Conservation (phyloP, 2,797 vertebrate species). For the Etheostoma nigrum region DNA sequence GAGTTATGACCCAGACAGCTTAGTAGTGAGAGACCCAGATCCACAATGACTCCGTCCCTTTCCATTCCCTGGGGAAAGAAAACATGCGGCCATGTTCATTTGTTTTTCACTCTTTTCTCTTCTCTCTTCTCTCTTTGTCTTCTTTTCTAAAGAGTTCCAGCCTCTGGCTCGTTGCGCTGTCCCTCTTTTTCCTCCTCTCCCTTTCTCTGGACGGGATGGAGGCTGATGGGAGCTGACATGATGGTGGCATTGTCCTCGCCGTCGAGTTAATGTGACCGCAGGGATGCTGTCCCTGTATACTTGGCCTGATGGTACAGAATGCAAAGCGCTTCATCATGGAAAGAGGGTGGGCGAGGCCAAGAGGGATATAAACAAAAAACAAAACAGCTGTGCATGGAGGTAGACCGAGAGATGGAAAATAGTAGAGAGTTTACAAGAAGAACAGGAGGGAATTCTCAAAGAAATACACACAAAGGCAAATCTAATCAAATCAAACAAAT, state of each 20-base stretch:
- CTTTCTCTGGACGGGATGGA: constrained; percentile 60
- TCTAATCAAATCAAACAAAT: background rate
- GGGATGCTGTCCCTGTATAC: constrained; percentile 66
- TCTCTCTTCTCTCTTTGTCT: constrained; percentile 63
- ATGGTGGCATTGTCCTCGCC: constrained; percentile 79
- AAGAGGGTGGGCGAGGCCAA: constrained; percentile 30
- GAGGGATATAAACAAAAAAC: constrained; percentile 19
- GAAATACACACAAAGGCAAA: constrained; percentile 15
- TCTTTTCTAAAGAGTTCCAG: constrained; percentile 66
- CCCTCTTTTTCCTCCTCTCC: constrained; percentile 34
- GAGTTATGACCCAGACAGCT: constrained; percentile 65
- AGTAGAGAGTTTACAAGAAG: constrained; percentile 31
- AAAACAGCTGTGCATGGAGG: constrained; percentile 44
- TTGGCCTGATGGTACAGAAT: constrained; percentile 66
- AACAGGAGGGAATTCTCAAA: constrained; percentile 23
- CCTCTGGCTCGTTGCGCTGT: constrained; percentile 59
- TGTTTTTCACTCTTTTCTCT: constrained; percentile 62
- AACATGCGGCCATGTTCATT: constrained; percentile 50
- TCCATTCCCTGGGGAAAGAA: constrained; percentile 58
- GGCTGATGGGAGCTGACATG: constrained; percentile 81
- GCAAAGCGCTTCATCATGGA: constrained; percentile 52
- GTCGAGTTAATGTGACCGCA: constrained; percentile 74
- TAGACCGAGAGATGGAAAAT: constrained; percentile 52
- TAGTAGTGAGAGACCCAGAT: constrained; percentile 69
- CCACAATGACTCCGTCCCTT: constrained; percentile 66